Base-by-base conservation (phyloP, 92 coral and sea anemone species). In the Anthopleura xanthogrammica region DNA sequence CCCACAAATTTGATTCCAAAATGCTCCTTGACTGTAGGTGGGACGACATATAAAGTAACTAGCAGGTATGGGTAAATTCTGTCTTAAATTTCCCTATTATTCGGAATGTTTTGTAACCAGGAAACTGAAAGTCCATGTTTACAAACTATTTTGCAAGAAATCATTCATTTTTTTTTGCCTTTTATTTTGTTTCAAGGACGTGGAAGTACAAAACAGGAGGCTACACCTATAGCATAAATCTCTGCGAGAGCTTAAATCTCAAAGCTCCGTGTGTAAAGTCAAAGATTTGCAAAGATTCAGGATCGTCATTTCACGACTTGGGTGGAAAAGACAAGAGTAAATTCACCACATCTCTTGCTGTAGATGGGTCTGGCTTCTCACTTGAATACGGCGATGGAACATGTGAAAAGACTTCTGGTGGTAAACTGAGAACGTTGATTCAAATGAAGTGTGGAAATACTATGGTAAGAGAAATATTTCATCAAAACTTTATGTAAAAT, bases 381-480 rank as follows among this genome's bases (percentile, higher is more conserved):
- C 6, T 89, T 75, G 66, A 73, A 54, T 93, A 80, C 72, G 12
- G 14, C 2, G 92, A 88, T 76, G 93, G 86, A 54, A 3, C 8
- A 7, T 93, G 97, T 52, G 80, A 46, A 14, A 76, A 50, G 20
- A 64, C 39, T 16, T 71, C 87, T 40, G 22, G 29, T 43, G 64
- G 60, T 0, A 70, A 84, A 71, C 86, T 92, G 83, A 29, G 42
- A 10, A 89, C 98, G n/a, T 78, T 72, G 62, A 66, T 93, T 48
- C 82, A 92, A 43, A 70, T 93, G 89, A 89, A 72, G 60, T 93
- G 98, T 87, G 98, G 98, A 65, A 91, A 91, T 58, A 56, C 60
- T 72, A 77, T 93, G 95, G 98, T 89, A 83, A 81, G 92, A 85
- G 22, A 16, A 68, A 16, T 16, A 48, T 65, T 66, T n/a, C 7